Base-by-base conservation (phyloP, 2,888 invertebrate genomes). In the Melolontha melolontha region DNA sequence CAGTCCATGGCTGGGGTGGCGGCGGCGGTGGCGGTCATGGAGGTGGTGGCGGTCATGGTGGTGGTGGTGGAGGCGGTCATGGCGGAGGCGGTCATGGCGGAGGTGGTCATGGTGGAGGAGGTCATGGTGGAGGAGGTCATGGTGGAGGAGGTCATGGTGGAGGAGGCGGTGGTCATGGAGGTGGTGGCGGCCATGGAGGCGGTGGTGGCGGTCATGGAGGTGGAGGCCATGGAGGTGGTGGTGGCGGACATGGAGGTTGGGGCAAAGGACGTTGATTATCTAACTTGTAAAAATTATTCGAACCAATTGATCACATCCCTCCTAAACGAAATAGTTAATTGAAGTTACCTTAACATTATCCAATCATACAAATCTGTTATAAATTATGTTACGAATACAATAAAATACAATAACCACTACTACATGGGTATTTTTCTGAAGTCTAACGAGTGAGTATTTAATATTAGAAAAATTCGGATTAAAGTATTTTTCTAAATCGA, bases 91-190 rank as follows among this genome's bases (percentile, higher is more conserved):
- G 10, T 17, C n/a, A n/a, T 14, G 40, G 49, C 14, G 17, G 44
- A 8, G 52, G 64, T 7, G 42, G 66, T 17, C 11, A 47, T 12
- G 44, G 47, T 5, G 64, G 51, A 17, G 65, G 42, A 10, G 42
- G 39, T n/a, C 14, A 40, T 27, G 44, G 47, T 17, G 57, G 55
- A 16, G 44, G 42, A 8, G 55, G 14, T 1, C 49, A 49, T 40
- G 49, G 42, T n/a, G 50, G 52, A 5, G 68, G 68, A 16, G 68
- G 65, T n/a, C 11, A 12, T 17, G 64, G 68, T 6, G 64, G 51
- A 12, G 68, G 68, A n/a, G 65, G 54, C 4, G 39, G 40, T 7
- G 64, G 63, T 27, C 49, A 49, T 12, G 49, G 49, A 27, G 17
- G 17, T n/a, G 63, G 63, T 10, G 65, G 52, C 12, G 64, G 64